Evolutionary conservation across 2,113 vertebrate genomes (phyloP), one percentile per base, ranked within the genome.

Genomic region (Pomatostomus ruficeps): DNA sequence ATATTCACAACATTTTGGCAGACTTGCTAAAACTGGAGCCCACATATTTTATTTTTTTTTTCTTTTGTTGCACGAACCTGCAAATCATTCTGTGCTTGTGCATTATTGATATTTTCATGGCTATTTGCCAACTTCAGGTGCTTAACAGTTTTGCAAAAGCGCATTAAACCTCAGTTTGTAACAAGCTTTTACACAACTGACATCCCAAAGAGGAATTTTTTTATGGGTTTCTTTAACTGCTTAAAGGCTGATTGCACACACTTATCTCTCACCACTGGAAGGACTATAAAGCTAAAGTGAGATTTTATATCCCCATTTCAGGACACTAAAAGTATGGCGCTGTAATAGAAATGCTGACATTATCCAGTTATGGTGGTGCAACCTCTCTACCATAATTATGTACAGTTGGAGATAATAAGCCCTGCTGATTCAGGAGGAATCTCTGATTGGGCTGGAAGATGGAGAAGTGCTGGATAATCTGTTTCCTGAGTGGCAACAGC

Each of bases 381-480:
- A 90, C 89, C 85, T 91, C 52, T 93, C 36, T 33, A 52, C 40
- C 29, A 8, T 73, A 91, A 77, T 86, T 91, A 90, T 4, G 36
- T 88, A 68, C 66, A 67, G 90, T 90, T 91, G 81, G 90, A 94
- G 77, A 94, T 72, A 71, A 95, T 85, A 88, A 90, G 74, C 55
- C 20, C 57, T 88, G 91, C 93, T 96, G 93, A 91, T 88, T 92
- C 95, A 92, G 82, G 35, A 93, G 72, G 58, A 95, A 97, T 85
- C 74, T 95, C 87, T 93, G 91, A 94, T 74, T 74, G 89, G 83
- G 72, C 87, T 95, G 74, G 71, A 91, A 96, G 79, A 87, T 10
- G 55, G 81, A 49, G 62, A 93, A 76, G 35, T 71, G 80, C 89
- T 78, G 61, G 95, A 81, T 92, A 92, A 96, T 91, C 91, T 91